phyloP scores from a whole-genome alignment of 2,797 vertebrate genomes.

The Geotrypetes seraphini region DNA sequence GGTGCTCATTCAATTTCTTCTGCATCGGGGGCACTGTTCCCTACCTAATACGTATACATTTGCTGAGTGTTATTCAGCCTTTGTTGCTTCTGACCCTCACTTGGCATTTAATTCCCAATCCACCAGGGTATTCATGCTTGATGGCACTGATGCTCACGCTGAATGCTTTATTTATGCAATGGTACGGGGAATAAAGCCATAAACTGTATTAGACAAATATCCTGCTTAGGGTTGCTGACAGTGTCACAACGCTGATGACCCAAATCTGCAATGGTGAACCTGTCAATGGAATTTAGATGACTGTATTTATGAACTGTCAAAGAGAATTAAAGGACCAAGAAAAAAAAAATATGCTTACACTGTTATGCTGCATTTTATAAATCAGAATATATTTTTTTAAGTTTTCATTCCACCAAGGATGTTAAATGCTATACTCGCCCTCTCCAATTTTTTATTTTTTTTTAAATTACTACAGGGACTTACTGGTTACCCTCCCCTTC shows the following conservation, averaged over 20 bases:
- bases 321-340: slow-evolving; percentile 1
- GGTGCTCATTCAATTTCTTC: slow-evolving; percentile 57
- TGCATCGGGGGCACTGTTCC: slow-evolving; percentile 53
- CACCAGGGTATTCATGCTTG: slow-evolving; percentile 63
- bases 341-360: background rate
- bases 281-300: slow-evolving; percentile 20
- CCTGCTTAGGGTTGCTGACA: slow-evolving; percentile 34
- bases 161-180: slow-evolving; percentile 66
- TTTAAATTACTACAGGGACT: too few relatives aligned
- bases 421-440: too few relatives aligned
- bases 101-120: slow-evolving; percentile 75
- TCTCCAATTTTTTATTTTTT: too few relatives aligned
- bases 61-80: slow-evolving; percentile 68
- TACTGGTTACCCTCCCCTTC: too few relatives aligned
- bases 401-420: too few relatives aligned
- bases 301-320: slow-evolving; percentile 4
- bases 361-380: too few relatives aligned
- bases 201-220: slow-evolving; percentile 42
- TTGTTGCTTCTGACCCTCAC: slow-evolving; percentile 71
- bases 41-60: slow-evolving; percentile 70
- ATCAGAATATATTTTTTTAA: too few relatives aligned
- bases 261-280: slow-evolving; percentile 1
- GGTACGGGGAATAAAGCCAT: slow-evolving; percentile 42
- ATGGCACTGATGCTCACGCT: slow-evolving; percentile 56
- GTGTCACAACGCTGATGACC: slow-evolving; percentile 27